A percentile compares a stretch with the other conserved stretches of the same genome.
These are phyloP conservation scores for Cheilosia scutellata DNA, from an alignment of 2,888 invertebrate genomes.

Conservation along the genomic window DNA sequence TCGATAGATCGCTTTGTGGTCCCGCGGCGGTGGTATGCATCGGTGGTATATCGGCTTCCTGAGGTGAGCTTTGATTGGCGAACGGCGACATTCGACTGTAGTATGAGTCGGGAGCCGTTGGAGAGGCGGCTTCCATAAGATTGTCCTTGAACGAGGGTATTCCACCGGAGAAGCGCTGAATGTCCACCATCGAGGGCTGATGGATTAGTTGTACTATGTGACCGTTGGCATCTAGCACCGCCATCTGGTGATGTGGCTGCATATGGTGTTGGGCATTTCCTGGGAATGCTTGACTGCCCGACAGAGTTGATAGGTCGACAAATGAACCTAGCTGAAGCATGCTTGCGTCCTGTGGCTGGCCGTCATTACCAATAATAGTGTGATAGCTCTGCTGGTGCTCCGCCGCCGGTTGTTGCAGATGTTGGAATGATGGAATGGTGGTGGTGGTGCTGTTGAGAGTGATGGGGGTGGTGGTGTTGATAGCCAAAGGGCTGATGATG, in stretches of 20 bases:
- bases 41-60: conserved; percentile 82
- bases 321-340: conserved; percentile 39
- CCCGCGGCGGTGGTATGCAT: conserved; percentile 78
- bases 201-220: conserved; percentile 81
- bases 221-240: conserved; percentile 82
- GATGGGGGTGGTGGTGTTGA: conserved; percentile 81
- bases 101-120: conserved; percentile 79
- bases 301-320: conserved; percentile 43
- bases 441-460: conserved; percentile 79
- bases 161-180: conserved; percentile 77
- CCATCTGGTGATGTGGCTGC: conserved; percentile 79
- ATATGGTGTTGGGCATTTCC: conserved; percentile 2
- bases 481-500: conserved; percentile 84
- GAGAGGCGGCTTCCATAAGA: conserved; percentile 75
- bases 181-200: conserved; percentile 87
- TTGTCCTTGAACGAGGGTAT: conserved; percentile 76
- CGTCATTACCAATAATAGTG: conserved; percentile 93
- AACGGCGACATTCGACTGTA: conserved; percentile 79
- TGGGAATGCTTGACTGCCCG: conserved; percentile 1
- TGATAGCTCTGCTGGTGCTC: conserved; percentile 87
- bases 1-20: conserved; percentile 72
- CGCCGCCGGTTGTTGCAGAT: conserved; percentile 86
- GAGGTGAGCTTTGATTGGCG: conserved; percentile 80
- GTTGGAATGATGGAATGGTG: conserved; percentile 84
- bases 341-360: conserved; percentile 12